Conservation (phyloP, 2,888 invertebrate species). For the Acleris sparsana region DNA sequence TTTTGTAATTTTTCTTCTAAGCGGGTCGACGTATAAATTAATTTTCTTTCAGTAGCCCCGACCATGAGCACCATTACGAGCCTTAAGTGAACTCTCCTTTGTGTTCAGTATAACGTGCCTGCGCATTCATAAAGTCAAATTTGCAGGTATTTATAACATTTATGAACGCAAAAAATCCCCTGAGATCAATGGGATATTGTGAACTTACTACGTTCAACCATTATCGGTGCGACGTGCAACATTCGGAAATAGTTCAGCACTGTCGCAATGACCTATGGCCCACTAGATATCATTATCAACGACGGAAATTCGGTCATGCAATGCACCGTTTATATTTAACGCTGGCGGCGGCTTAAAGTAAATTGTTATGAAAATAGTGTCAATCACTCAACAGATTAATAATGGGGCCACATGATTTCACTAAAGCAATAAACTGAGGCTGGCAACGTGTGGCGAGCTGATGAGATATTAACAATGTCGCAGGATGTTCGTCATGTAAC, state of each 20-base stretch:
- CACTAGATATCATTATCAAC: constrained; percentile 53
- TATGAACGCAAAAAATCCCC: background rate
- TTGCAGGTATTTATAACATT: background rate
- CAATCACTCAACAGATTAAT: constrained; percentile 1
- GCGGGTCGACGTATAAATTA: constrained; percentile 71
- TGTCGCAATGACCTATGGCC: constrained; percentile 53
- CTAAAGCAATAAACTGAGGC: background rate
- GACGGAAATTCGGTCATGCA: constrained; percentile 53
- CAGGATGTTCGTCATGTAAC: constrained; percentile 18
- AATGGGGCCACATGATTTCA: background rate
- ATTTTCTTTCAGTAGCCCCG: constrained; percentile 65
- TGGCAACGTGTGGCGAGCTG: background rate
- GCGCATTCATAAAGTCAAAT: constrained; percentile 9
- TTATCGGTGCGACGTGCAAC: constrained; percentile 37
- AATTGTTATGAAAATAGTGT: constrained; percentile 4
- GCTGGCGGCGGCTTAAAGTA: constrained; percentile 12
- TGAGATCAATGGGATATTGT: constrained; percentile 8
- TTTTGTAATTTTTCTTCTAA: constrained; percentile 77
- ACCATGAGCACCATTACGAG: constrained; percentile 61
- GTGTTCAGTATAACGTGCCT: constrained; percentile 51
- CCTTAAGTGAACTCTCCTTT: constrained; percentile 63
- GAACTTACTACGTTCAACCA: background rate
- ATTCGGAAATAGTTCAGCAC: constrained; percentile 49
- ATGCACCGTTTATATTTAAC: constrained; percentile 42
- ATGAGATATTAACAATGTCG: constrained; percentile 8